These are phyloP conservation scores for Synanthedon andrenaeformis DNA, from an alignment of 2,888 invertebrate species.

Conservation along the genomic window DNA sequence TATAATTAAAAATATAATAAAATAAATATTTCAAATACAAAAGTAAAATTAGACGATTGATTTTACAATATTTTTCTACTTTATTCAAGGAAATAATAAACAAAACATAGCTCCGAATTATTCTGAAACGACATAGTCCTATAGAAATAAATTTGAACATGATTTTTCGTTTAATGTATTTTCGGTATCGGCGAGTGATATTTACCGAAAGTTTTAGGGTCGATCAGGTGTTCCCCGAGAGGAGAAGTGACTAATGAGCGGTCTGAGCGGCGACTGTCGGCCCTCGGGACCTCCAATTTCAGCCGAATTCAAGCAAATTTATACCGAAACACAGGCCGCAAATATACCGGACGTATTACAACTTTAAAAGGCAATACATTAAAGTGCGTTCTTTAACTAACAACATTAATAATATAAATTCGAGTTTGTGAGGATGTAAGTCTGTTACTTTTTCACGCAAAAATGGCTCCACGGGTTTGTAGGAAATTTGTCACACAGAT, in stretches of 20 bases:
- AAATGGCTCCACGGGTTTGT: no score
- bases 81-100: no score
- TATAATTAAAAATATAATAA: no score
- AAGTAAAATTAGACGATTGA: no score
- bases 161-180: slow-evolving; percentile 20
- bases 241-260: slow-evolving; percentile 41
- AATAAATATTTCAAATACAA: no score
- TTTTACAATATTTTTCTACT: no score
- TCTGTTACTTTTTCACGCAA: no score
- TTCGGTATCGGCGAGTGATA: slow-evolving; percentile 19
- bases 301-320: slow-evolving; percentile 17
- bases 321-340: slow-evolving; percentile 14
- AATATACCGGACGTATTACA: background rate
- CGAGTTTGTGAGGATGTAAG: no score
- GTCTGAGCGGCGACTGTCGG: slow-evolving; percentile 31
- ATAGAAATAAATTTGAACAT: slow-evolving; percentile 19
- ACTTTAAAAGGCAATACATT: slow-evolving; percentile 6
- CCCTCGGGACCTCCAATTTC: slow-evolving; percentile 20
- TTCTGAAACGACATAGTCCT: background rate
- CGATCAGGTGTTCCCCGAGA: slow-evolving; percentile 31
- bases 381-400: background rate
- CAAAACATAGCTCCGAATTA: background rate
- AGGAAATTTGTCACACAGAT: no score
- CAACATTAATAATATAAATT: no score
- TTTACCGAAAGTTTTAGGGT: slow-evolving; percentile 15